Base-by-base conservation (phyloP, 2,113 vertebrate genomes). In the Neoarius graeffei region DNA sequence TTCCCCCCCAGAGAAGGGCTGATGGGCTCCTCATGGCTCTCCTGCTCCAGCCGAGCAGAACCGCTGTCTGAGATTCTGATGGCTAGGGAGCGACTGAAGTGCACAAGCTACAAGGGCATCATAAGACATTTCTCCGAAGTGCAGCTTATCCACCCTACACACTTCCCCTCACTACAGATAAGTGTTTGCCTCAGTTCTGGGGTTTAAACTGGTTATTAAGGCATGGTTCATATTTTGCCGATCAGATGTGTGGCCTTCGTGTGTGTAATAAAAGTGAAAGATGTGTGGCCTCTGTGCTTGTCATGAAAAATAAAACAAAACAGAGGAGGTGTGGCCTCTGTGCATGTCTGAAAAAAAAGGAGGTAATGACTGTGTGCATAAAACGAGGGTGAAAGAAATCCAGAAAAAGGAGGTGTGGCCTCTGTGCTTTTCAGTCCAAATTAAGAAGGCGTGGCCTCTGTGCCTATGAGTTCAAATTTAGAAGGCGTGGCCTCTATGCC, bases 11-110 rank as follows among this genome's bases (percentile, higher is more conserved):
- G 80, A 89, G 85, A 84, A 83, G 77, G 42, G 7, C 67, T 86
- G 82, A 90, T 74, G 25, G 81, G 73, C 82, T 89, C 88, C 88
- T 89, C 87, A 88, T 89, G 76, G 79, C 85, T 74, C 82, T 67
- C 67, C 50, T 52, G 76, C 67, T 87, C 59, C 48, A 85, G 77
- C 62, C 14, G 69, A 89, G 85, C 52, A 60, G 66, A 84, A 79
- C 57, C 83, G 14, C 85, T 83, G 67, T 85, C 85, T 87, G 52
- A 87, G 87, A 89, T 87, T 85, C 85, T 80, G 88, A 90, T 87
- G 86, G 74, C 77, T 57, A 54, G 84, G 60, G 60, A 80, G 80
- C 23, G 77, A 64, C 27, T 82, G 66, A 77, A 90, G 85, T 64
- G 77, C 17, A 48, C 80, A 50, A 64, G 69, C 84, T 77, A 56